phyloP scores from a whole-genome alignment of 1,140 invertebrate species.

The Euura lappo region DNA sequence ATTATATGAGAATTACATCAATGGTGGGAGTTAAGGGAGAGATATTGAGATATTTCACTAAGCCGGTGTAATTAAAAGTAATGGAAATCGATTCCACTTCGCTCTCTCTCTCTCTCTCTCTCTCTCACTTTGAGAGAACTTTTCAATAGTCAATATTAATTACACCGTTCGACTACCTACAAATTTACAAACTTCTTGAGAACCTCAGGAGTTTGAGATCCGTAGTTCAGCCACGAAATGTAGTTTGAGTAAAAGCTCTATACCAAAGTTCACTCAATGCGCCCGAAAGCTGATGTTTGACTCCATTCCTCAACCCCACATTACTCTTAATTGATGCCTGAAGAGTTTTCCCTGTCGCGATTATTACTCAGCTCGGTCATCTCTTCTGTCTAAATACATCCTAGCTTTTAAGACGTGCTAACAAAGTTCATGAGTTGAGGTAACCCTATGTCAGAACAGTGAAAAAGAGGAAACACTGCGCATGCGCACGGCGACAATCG shows the following conservation, averaged over 20 bases:
- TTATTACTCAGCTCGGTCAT: neutral
- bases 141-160: conserved; percentile 52
- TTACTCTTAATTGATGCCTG: neutral
- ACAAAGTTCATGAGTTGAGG: no score
- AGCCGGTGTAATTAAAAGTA: conserved; percentile 38
- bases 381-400: no score
- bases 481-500: neutral
- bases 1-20: neutral
- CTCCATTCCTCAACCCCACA: neutral
- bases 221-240: neutral
- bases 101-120: no score
- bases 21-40: neutral
- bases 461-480: neutral
- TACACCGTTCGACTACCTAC: conserved; percentile 28
- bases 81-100: conserved; percentile 44
- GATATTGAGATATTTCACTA: neutral
- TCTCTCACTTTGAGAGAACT: conserved; percentile 15
- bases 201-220: neutral
- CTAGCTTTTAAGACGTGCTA: no score
- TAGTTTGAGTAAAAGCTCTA: neutral
- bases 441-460: neutral
- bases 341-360: neutral
- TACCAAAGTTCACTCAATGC: neutral
- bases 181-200: conserved; percentile 46
- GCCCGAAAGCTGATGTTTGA: neutral